Base-by-base conservation (phyloP, 2,888 invertebrate genomes). In the Blastobasis lacticolella region DNA sequence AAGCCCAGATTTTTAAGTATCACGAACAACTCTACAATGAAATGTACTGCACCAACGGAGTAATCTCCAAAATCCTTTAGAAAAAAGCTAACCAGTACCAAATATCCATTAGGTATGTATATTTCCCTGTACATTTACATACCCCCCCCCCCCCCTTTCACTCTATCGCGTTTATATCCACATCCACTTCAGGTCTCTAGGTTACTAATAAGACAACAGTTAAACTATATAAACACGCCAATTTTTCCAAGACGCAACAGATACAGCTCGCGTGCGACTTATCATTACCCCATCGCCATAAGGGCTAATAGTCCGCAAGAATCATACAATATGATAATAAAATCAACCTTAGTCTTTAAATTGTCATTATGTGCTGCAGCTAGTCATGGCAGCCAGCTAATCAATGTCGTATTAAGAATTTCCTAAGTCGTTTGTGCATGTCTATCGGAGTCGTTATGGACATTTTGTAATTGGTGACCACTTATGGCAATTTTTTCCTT, bases 321-420 rank as follows among this genome's bases (percentile, higher is more conserved):
- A 85, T 83, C 86, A 82, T 86, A 88, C 81, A 80, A 82, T 81
- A 87, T 78, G 83, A 84, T 87, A 88, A 87, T 85, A 85, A 88
- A 87, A 84, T 80, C 81, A 79, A 84, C 81, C 85, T 88, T 68
- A 75, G 87, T 87, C 86, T 88, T 88, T 87, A 88, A 88, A 87
- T 85, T 83, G 83, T 84, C 88, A 83, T 88, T 88, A 87, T 71
- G 69, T 69, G 67, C 64, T 66, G 67, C 64, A 63, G 60, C 60
- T 73, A 77, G 71, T 75, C 80, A 73, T 81, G 73, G 69, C 77
- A 72, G 66, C 65, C 63, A 73, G 59, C 80, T 85, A 82, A 88
- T 88, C 84, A 87, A 83, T 84, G 86, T 86, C 85, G 69, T 86
- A 86, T 86, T 82, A 84, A 80, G 82, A 87, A 86, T 83, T 78